phyloP scores from a whole-genome alignment of 2,113 vertebrate species.

The Petrocephalus zakoni region DNA sequence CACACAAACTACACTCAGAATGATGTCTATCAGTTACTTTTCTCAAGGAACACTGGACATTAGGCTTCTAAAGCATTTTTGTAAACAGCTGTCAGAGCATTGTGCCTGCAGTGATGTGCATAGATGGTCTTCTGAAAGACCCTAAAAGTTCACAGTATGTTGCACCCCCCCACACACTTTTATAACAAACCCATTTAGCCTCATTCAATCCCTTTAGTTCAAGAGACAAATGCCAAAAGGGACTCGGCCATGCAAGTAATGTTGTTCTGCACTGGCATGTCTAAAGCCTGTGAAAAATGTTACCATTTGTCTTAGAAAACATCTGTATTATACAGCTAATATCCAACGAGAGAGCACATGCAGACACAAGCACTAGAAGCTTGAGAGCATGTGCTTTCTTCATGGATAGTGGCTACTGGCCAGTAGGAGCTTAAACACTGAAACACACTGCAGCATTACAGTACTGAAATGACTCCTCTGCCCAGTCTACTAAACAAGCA shows the following conservation, averaged over 20 bases:
- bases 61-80: constrained; percentile 68
- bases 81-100: constrained; percentile 70
- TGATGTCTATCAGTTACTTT: constrained; percentile 65
- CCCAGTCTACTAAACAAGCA: neutral
- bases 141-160: constrained; percentile 51
- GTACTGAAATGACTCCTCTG: neutral
- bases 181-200: neutral
- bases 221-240: neutral
- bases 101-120: constrained; percentile 53
- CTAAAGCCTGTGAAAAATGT: neutral
- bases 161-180: neutral
- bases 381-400: neutral
- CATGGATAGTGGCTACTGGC: neutral
- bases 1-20: neutral
- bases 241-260: neutral
- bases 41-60: constrained; percentile 65
- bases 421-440: neutral
- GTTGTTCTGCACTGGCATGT: neutral
- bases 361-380: neutral
- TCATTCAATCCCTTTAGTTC: neutral
- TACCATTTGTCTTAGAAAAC: neutral
- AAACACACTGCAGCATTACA: neutral
- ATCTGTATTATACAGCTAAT: neutral
- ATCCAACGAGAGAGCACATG: neutral
- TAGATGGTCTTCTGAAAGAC: constrained; percentile 66